phyloP scores from a whole-genome alignment of 2,113 vertebrate species.

The Catharus minimus region DNA sequence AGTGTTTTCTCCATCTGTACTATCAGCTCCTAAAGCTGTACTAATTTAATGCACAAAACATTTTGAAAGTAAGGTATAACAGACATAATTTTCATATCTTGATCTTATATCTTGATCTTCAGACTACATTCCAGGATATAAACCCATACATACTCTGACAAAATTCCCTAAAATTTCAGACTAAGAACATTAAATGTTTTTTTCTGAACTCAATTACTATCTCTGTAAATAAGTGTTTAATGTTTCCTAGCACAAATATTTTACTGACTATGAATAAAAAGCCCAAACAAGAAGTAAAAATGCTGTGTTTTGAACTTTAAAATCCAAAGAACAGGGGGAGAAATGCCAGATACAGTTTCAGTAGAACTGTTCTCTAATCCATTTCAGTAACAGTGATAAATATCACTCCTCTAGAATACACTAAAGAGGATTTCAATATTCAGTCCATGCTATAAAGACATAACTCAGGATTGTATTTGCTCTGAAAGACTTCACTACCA shows the following conservation, averaged over 20 bases:
- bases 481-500: neutral
- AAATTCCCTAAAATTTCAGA: neutral
- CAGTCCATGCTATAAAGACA: neutral
- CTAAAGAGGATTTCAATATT: neutral
- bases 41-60: neutral
- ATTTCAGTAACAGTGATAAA: neutral
- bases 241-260: neutral
- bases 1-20: neutral
- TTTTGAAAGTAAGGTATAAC: neutral
- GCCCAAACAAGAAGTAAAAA: neutral
- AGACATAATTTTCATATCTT: neutral
- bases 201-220: neutral
- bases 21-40: neutral
- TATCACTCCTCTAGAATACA: neutral
- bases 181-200: neutral
- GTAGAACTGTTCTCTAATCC: neutral
- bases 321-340: neutral
- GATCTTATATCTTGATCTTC: neutral
- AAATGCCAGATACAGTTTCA: neutral
- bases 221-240: neutral
- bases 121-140: neutral
- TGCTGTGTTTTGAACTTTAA: neutral
- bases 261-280: neutral
- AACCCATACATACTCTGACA: neutral
- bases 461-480: neutral